Evolutionary conservation across 2,888 invertebrate genomes (phyloP), one percentile per base, ranked within the genome.

Genomic region (Trichogramma dendrolimi): DNA sequence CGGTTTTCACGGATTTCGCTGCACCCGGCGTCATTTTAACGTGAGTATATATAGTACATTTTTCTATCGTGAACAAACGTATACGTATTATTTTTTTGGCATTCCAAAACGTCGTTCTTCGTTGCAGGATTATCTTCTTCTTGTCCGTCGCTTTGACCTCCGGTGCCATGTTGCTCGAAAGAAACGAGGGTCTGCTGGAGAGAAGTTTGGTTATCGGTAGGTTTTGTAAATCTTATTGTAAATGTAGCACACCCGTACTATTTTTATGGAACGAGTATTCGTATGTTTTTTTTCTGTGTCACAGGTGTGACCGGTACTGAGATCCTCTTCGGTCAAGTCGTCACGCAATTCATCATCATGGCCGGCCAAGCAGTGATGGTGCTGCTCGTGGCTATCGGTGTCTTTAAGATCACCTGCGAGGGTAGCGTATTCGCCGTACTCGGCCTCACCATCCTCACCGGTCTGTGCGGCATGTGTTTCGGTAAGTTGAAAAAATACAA

Each of bases 1-100:
- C 94, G 0, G 91, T 91, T 73, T 95, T 96, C 74, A 95, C 94
- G 0, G 94, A 96, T 76, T 96, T 96, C 75, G 95, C 95, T 63
- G 95, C 95, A 3, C 96, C 96, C 2, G 96, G 96, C 65, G 87
- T 96, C 54, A 91, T 95, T 69, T 79, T 96, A 56, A 92, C 92
- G 90, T 91, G 76, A 86, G 86, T 83, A 47, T 41, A 41, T 39
- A 4, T 56, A 39, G 40, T n/a, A 14, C 14, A 27, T 27, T 52
- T 14, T 41, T 27, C 27, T 6, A 6, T 40, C 38, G 8, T 40
- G 5, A 11, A 14, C 27, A 27, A 27, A 27, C 3, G 1, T 27
- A 53, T 8, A 8, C n/a, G 38, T 10, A 39, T 54, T 54, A 44
- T 14, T 42, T 8, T 58, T 50, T 46, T 43, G 58, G 58, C 42